A percentile compares a stretch with the other conserved stretches of the same genome.
Evolutionary conservation across 2,888 invertebrate species (phyloP).

Genomic region (Griposia aprilina): DNA sequence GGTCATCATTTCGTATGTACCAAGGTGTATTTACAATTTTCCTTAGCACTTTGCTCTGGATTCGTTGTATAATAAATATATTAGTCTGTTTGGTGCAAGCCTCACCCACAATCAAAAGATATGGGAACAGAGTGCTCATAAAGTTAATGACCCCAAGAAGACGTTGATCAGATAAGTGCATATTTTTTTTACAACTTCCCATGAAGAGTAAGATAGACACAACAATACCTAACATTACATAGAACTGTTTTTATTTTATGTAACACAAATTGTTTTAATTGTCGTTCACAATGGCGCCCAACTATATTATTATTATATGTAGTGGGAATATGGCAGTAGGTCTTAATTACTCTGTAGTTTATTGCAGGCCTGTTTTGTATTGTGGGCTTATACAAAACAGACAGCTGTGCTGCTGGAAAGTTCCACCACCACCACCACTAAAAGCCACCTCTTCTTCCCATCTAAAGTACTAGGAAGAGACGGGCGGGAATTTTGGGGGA

Average conservation of each 20-base stretch:
- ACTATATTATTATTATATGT: slow-evolving; percentile 20
- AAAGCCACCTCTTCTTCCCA: background rate
- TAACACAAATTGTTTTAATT: slow-evolving; percentile 56
- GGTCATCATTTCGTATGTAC: too few species aligned
- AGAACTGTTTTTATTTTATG: slow-evolving; percentile 52
- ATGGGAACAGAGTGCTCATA: background rate
- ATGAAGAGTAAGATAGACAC: slow-evolving; percentile 28
- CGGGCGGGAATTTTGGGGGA: background rate
- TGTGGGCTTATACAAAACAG: background rate
- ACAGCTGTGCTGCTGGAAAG: background rate
- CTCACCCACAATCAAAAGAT: background rate
- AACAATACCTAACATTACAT: slow-evolving; percentile 51
- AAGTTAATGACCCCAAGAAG: slow-evolving; percentile 11
- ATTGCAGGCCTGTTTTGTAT: background rate
- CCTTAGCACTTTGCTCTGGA: too few species aligned
- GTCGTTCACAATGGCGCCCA: slow-evolving; percentile 39
- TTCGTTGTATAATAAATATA: too few species aligned
- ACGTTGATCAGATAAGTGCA: slow-evolving; percentile 18
- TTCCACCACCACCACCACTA: too few species aligned
- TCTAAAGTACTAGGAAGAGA: background rate
- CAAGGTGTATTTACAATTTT: too few species aligned
- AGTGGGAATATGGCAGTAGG: slow-evolving; percentile 14
- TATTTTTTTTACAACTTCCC: slow-evolving; percentile 32
- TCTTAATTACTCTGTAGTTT: background rate
- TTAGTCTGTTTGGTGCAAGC: too few species aligned